Evolutionary conservation across 2,797 vertebrate genomes (phyloP).

Genomic region (Pseudochromis fuscus): DNA sequence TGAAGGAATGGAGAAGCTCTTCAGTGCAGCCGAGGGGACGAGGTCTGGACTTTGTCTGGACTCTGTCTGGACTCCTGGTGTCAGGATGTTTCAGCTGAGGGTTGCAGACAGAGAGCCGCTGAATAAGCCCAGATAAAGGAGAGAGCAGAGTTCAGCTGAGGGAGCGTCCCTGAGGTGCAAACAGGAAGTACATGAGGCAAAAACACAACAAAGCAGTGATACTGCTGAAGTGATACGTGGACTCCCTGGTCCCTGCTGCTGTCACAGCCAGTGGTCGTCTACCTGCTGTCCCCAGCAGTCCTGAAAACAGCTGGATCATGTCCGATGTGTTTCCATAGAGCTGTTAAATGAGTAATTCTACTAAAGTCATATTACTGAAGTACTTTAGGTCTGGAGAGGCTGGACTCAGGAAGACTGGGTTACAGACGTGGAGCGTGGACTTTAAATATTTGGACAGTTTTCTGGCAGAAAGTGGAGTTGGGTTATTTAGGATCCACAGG

Average conservation of each 20-base stretch:
- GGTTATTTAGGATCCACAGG: too few relatives aligned
- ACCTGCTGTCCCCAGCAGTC: too few relatives aligned
- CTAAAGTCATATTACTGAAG: too few relatives aligned
- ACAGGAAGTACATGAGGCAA: constrained; percentile 5
- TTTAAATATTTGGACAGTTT: neutral
- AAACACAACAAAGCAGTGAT: neutral
- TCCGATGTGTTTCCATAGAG: neutral
- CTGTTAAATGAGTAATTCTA: too few relatives aligned
- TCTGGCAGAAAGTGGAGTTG: neutral
- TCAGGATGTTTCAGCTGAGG: constrained; percentile 8
- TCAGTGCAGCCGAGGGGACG: neutral
- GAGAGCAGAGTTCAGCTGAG: constrained; percentile 23
- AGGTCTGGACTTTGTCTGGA: neutral
- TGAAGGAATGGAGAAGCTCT: neutral
- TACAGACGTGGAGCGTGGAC: neutral
- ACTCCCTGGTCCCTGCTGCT: neutral
- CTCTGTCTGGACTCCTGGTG: neutral
- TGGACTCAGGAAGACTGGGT: neutral
- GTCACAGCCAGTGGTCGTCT: neutral
- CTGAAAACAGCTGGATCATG: neutral
- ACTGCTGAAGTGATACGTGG: neutral
- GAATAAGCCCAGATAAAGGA: constrained; percentile 29
- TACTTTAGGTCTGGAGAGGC: too few relatives aligned
- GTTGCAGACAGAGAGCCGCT: constrained; percentile 10
- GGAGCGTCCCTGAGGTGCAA: constrained; percentile 7